These are phyloP conservation scores for Leucozona laternaria DNA, from an alignment of 2,888 invertebrate genomes.

Conservation along the genomic window DNA sequence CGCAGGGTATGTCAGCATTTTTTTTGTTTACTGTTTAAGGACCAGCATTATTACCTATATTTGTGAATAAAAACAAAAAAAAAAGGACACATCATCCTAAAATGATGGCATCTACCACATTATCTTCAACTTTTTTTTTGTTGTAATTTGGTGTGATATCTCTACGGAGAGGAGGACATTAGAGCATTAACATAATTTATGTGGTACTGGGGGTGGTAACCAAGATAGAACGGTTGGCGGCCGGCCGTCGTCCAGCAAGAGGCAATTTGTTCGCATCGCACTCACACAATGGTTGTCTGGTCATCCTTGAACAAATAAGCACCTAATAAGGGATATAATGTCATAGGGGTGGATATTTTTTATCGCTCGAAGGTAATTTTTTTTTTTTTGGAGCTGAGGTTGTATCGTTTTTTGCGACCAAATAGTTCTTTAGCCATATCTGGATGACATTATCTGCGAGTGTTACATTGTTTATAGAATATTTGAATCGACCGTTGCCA, in stretches of 20 bases:
- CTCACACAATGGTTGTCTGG: slow-evolving; percentile 68
- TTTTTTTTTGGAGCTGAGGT: not conserved
- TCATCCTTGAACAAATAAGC: slow-evolving; percentile 75
- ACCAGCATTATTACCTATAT: slow-evolving; percentile 39
- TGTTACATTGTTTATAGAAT: slow-evolving; percentile 27
- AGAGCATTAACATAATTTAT: slow-evolving; percentile 75
- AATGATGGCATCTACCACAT: slow-evolving; percentile 62
- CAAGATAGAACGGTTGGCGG: slow-evolving; percentile 43
- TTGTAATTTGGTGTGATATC: slow-evolving; percentile 42
- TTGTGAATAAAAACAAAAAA: slow-evolving; percentile 62
- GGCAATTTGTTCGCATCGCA: slow-evolving; percentile 65
- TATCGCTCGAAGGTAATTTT: slow-evolving; percentile 46
- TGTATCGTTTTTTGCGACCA: not conserved
- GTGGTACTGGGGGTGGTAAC: slow-evolving; percentile 70
- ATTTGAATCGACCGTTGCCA: not conserved
- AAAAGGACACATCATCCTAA: slow-evolving; percentile 60
- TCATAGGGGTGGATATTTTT: slow-evolving; percentile 71
- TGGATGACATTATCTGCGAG: slow-evolving; percentile 41
- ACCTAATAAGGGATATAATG: slow-evolving; percentile 72
- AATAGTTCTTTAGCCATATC: not conserved
- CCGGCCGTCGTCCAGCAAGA: slow-evolving; percentile 65
- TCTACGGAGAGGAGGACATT: slow-evolving; percentile 63
- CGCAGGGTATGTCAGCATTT: slow-evolving; percentile 64
- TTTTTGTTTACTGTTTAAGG: slow-evolving; percentile 14
- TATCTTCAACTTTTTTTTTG: slow-evolving; percentile 45